Base-by-base conservation (phyloP, 2,113 vertebrate species). In the Numenius arquata region DNA sequence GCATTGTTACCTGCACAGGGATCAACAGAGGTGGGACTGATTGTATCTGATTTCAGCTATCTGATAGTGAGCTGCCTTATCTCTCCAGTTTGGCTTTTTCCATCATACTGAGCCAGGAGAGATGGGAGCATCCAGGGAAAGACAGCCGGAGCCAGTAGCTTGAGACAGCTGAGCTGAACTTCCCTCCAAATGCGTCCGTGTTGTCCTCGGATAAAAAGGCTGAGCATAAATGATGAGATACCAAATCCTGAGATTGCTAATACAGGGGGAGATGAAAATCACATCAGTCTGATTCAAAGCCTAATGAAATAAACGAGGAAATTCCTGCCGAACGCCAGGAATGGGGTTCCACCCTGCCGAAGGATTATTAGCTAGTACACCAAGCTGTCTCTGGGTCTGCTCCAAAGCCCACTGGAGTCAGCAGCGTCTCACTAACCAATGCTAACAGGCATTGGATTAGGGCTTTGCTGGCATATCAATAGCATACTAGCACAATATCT, bases 391-490 rank as follows among this genome's bases (percentile, higher is more conserved):
- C 81, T 96, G 91, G 59, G 75, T 81, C 66, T 93, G 71, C 94
- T 95, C 92, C 94, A 96, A 91, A 96, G 89, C 83, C 89, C 90
- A 93, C 61, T 94, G 87, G 80, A 88, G 36, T 88, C 78, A 90
- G 79, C 50, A 78, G 41, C 0, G 10, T 63, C 66, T 95, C 76
- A 26, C 61, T 71, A 84, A 70, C 75, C 85, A 65, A 38, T 34
- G 26, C 19, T 79, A 87, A 48, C 43, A 92, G 77, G 87, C 92
- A 47, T 1, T 40, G 89, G 83, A 79, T 87, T 67, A 87, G 19
- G 40, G 71, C 16, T 88, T 61, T 96, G 43, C 91, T 92, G 88
- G 93, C 74, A 40, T 72, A 93, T 72, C 86, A 82, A 61, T 10
- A n/a, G 74, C 79, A 36, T 21, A 76, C 58, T 62, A 73, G 78